Evolutionary conservation across 2,113 vertebrate genomes (phyloP).

Genomic region (Sardina pilchardus): DNA sequence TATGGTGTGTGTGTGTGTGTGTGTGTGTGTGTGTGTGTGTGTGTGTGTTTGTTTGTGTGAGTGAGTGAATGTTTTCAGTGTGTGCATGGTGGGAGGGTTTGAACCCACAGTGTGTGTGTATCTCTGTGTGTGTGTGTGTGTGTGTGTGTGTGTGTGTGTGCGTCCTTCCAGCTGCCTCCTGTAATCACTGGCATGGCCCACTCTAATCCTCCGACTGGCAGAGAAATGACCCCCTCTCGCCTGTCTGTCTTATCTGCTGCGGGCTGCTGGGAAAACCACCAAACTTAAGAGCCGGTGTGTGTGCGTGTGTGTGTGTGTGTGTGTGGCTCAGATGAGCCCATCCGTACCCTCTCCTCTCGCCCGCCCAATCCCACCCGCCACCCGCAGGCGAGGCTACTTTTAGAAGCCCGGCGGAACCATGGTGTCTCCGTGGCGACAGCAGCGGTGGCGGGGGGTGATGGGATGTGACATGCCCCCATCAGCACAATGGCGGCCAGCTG

Average conservation of each 20-base stretch:
- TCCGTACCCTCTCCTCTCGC: not conserved
- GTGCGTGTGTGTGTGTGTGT: constrained; percentile 11
- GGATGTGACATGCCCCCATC: constrained; percentile 48
- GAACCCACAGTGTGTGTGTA: not conserved
- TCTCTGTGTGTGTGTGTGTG: not conserved
- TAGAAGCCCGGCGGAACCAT: not conserved
- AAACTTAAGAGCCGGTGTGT: not conserved
- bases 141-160: not conserved
- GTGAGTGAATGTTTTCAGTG: not conserved
- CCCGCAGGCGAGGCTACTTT: not conserved
- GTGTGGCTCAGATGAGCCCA: not conserved
- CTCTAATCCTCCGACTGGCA: constrained; percentile 21
- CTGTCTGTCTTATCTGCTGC: constrained; percentile 19
- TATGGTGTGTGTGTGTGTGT: not conserved
- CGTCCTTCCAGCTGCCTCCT: not conserved
- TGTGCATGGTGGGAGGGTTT: not conserved
- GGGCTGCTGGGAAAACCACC: constrained; percentile 2
- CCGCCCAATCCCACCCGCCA: not conserved
- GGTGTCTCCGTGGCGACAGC: not conserved
- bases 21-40: not conserved
- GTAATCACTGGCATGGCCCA: constrained; percentile 12
- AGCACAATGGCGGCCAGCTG: constrained; percentile 45
- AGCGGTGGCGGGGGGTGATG: constrained; percentile 27
- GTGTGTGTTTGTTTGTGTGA: not conserved
- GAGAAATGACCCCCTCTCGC: constrained; percentile 14